Evolutionary conservation across 2,888 invertebrate genomes (phyloP).

Genomic region (Tiphia femorata): DNA sequence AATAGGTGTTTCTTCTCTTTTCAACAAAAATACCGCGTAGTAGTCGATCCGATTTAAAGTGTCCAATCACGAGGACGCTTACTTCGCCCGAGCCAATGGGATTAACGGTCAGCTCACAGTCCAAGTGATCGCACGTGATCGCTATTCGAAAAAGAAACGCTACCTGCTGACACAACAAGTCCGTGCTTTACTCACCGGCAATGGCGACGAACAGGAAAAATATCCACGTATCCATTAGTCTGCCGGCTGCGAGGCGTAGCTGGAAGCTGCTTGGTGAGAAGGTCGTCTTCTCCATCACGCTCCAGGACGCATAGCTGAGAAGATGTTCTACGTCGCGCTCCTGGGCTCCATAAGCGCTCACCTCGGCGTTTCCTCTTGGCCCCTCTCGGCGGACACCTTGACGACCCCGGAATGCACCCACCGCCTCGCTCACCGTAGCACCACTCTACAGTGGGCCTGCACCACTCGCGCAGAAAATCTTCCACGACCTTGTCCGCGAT

Average conservation of each 20-base stretch:
- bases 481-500: not conserved
- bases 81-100: no score
- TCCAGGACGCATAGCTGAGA: slow-evolving; percentile 24
- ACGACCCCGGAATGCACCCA: not conserved
- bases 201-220: slow-evolving; percentile 55
- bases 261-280: slow-evolving; percentile 28
- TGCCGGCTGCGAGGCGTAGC: slow-evolving; percentile 42
- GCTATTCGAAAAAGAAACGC: no score
- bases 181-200: slow-evolving; percentile 50
- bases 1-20: not conserved
- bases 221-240: slow-evolving; percentile 58
- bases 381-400: no score
- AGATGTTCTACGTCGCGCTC: not conserved
- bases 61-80: no score
- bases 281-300: slow-evolving; percentile 43
- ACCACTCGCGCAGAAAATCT: not conserved
- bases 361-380: not conserved
- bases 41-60: no score
- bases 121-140: no score
- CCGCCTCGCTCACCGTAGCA: not conserved
- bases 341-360: not conserved
- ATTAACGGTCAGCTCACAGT: no score
- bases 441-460: no score
- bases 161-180: no score
- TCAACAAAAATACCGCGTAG: not conserved